A percentile compares a stretch with the other conserved stretches of the same genome.
Conservation (phyloP, 2,888 invertebrate genomes). For the Amphipyra tragopoginis region DNA sequence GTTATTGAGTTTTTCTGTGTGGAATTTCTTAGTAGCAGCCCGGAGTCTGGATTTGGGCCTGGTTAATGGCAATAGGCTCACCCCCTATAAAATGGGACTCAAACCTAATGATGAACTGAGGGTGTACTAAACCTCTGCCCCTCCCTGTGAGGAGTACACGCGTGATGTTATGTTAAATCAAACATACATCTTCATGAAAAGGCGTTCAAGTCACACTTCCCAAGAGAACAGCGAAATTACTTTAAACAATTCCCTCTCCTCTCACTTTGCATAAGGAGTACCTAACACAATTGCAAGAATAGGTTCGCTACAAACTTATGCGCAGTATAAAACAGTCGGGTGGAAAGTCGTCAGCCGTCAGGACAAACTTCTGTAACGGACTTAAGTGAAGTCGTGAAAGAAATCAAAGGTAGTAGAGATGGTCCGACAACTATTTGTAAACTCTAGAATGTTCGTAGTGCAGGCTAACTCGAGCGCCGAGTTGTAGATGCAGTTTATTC, state of each 20-base stretch:
- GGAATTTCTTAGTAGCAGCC: too few species aligned
- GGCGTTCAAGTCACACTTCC: neutral
- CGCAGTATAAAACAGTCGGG: slow-evolving; percentile 31
- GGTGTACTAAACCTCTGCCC: too few species aligned
- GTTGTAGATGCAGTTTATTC: slow-evolving; percentile 35
- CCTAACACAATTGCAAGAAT: slow-evolving; percentile 36
- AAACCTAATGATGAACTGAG: too few species aligned
- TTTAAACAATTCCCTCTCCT: slow-evolving; percentile 19
- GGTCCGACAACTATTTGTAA: slow-evolving; percentile 48
- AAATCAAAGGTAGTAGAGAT: slow-evolving; percentile 50
- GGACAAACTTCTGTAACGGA: slow-evolving; percentile 45
- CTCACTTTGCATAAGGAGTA: slow-evolving; percentile 29
- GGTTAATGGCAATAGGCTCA: too few species aligned
- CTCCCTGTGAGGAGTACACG: too few species aligned
- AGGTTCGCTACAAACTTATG: slow-evolving; percentile 30
- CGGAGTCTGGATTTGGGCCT: too few species aligned
- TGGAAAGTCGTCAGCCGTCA: slow-evolving; percentile 26
- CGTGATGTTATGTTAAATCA: too few species aligned
- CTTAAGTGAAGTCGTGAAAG: slow-evolving; percentile 49
- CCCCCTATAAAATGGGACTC: too few species aligned
- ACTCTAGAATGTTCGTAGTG: slow-evolving; percentile 25
- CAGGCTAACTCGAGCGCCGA: slow-evolving; percentile 8
- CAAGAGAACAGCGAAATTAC: slow-evolving; percentile 19
- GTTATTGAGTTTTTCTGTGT: too few species aligned
- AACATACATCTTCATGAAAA: neutral